These are phyloP conservation scores for Cryptus viduatorius DNA, from an alignment of 2,888 invertebrate species.

Conservation along the genomic window DNA sequence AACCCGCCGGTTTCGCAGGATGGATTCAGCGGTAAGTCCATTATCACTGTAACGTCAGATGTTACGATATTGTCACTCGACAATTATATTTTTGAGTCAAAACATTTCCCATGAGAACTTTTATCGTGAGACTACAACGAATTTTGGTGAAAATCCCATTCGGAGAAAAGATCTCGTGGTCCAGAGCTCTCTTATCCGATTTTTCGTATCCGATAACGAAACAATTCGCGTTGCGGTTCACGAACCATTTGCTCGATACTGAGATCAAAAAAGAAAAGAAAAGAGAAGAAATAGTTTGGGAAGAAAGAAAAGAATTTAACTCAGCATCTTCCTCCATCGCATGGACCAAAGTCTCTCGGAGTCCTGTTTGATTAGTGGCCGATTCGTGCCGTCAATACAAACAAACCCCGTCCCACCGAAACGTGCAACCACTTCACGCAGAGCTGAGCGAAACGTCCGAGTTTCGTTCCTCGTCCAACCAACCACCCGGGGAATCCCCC, in stretches of 20 bases:
- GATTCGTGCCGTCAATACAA: conserved; percentile 70
- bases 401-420: conserved; percentile 40
- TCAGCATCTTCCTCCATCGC: conserved; percentile 48
- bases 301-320: conserved; percentile 40
- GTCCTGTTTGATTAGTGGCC: conserved; percentile 70
- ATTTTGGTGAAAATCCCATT: background rate
- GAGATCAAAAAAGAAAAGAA: background rate
- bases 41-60: conserved; percentile 88
- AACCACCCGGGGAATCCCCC: background rate
- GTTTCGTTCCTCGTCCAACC: conserved; percentile 26
- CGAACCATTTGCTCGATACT: conserved; percentile 3
- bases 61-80: conserved; percentile 6
- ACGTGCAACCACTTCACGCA: conserved; percentile 23
- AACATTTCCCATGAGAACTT: too few species aligned
- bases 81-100: conserved; percentile 5
- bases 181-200: background rate
- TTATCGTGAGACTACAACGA: background rate
- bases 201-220: background rate
- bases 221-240: conserved; percentile 1
- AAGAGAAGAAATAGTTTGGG: background rate
- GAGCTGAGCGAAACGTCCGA: conserved; percentile 31
- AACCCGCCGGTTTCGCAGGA: conserved; percentile 93
- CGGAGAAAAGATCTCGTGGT: too few species aligned
- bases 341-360: conserved; percentile 47
- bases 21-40: conserved; percentile 90